Evolutionary conservation across 2,113 vertebrate species (phyloP).

Genomic region (Picathartes gymnocephalus): DNA sequence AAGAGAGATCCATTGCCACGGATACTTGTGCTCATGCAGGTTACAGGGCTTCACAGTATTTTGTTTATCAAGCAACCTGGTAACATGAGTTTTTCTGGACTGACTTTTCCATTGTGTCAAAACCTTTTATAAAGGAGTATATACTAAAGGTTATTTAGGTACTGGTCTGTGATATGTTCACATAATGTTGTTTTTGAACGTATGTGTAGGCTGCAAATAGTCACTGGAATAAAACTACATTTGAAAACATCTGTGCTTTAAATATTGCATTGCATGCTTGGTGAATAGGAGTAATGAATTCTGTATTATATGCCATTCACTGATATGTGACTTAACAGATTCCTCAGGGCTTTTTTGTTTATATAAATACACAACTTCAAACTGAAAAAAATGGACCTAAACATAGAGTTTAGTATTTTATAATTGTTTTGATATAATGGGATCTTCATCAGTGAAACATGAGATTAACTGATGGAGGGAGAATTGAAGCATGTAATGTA

Average conservation of each 20-base stretch:
- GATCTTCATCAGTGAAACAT: neutral
- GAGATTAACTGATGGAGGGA: neutral
- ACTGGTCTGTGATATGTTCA: constrained; percentile 59
- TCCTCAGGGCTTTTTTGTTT: constrained; percentile 14
- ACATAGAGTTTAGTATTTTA: neutral
- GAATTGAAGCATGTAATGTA: neutral
- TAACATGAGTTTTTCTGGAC: constrained; percentile 43
- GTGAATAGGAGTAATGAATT: neutral
- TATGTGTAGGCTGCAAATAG: constrained; percentile 68
- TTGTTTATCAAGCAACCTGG: constrained; percentile 42
- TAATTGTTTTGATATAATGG: neutral
- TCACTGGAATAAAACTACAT: constrained; percentile 72
- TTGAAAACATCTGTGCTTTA: neutral
- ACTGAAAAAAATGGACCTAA: neutral
- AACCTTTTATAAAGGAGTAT: constrained; percentile 77
- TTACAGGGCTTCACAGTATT: constrained; percentile 47
- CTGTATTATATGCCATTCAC: neutral
- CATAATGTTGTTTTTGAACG: constrained; percentile 62
- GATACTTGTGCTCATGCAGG: constrained; percentile 40
- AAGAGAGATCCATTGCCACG: neutral
- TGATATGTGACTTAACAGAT: neutral
- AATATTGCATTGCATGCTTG: neutral
- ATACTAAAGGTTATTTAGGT: constrained; percentile 48
- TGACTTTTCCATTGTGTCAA: constrained; percentile 57
- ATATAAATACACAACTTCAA: neutral